Base-by-base conservation (phyloP, 1,140 invertebrate genomes). In the Leptinotarsa lineolata region DNA sequence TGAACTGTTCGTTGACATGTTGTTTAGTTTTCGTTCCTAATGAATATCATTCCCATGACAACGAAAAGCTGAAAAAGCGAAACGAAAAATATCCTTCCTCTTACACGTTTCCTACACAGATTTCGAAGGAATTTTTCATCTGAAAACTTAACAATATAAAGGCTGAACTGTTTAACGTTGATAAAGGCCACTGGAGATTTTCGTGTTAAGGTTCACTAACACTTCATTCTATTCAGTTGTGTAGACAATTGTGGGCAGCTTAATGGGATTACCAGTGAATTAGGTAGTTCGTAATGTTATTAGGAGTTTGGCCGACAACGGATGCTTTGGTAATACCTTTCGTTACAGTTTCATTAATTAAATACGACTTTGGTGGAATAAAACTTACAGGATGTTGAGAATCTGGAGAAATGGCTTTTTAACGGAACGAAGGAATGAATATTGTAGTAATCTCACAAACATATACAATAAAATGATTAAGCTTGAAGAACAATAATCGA, bases 231-330 rank as follows among this genome's bases (percentile, higher is more conserved):
- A 15, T 18, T 54, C 48, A 54, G 48, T 54, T 54, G 48, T 54
- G 48, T 54, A 54, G 48, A 54, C 48, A 54, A 54, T 54, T 54
- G 48, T 54, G 48, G 48, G 48, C 48, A 54, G 48, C 48, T 54
- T 54, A 54, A 54, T 54, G 48, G n/a, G 48, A 54, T 54, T 54
- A 54, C 15, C 48, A n/a, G 48, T 54, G 48, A 54, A 54, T 54
- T 54, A 54, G 48, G 48, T 54, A 54, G 48, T 54, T 54, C 16
- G 12, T 54, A 54, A 54, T 54, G 48, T 54, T 54, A 54, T 54
- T 54, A 54, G 48, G 48, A 54, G 48, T 54, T 54, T 18, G n/a
- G 48, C 48, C 48, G 48, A 54, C 48, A 54, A 8, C 48, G 48
- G 48, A 54, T 54, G 48, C 48, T 54, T 54, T 18, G n/a, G n/a